A percentile compares a stretch with the other conserved stretches of the same genome.
Evolutionary conservation across 2,797 vertebrate genomes (phyloP).

Genomic region (Aplochiton taeniatus): DNA sequence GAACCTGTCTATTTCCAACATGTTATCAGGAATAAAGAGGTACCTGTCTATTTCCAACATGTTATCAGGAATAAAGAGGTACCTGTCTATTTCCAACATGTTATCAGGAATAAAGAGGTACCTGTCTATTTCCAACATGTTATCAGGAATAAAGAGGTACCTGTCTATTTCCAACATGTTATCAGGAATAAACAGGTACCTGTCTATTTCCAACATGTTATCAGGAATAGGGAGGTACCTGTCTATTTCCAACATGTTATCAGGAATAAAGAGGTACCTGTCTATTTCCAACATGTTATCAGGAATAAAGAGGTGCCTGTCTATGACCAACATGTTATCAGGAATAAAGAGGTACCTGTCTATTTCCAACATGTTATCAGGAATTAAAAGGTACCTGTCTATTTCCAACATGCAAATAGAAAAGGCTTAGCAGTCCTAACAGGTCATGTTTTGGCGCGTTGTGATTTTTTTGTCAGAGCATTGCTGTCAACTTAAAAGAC

Average conservation of each 20-base stretch:
- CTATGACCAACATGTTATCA: no score
- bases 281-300: background rate
- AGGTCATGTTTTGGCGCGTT: background rate
- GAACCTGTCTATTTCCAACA: slow-evolving; percentile 65
- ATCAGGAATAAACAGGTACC: no score
- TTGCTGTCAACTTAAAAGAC: slow-evolving; percentile 89
- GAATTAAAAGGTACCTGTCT: no score
- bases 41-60: slow-evolving; percentile 45
- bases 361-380: no score
- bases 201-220: no score
- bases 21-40: slow-evolving; percentile 95
- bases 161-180: no score
- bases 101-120: no score
- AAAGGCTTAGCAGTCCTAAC: background rate
- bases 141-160: no score
- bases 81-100: no score
- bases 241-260: background rate
- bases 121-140: no score
- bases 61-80: no score
- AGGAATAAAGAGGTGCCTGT: background rate
- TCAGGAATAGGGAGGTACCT: background rate
- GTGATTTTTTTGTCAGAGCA: slow-evolving; percentile 69
- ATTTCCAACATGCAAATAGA: no score
- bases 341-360: slow-evolving; percentile 2
- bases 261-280: background rate